These are phyloP conservation scores for Drosophila ogumai DNA, from an alignment of 1,140 invertebrate genomes.

Conservation along the genomic window DNA sequence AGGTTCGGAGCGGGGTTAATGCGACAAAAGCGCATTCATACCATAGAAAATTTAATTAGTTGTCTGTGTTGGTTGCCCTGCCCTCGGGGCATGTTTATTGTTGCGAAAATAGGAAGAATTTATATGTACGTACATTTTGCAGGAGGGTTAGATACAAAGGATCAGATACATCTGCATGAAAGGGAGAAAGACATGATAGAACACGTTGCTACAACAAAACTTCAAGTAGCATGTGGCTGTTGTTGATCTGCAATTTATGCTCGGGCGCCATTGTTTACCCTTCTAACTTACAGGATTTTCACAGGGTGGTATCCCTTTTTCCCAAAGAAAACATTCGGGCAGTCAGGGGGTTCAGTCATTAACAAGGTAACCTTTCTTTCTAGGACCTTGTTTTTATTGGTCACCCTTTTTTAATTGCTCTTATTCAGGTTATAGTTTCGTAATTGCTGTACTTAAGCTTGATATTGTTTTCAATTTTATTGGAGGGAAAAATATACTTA, in stretches of 20 bases:
- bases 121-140: neutral
- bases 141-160: constrained; percentile 1
- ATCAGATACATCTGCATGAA: constrained; percentile 34
- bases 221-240: constrained; percentile 21
- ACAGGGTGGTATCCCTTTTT: constrained; percentile 11
- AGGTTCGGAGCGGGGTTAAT: constrained; percentile 22
- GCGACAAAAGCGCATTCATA: constrained; percentile 71
- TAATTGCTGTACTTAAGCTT: neutral
- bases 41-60: constrained; percentile 75
- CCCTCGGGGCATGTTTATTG: constrained; percentile 46
- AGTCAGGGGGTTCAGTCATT: constrained; percentile 5
- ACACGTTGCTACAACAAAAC: constrained; percentile 35
- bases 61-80: constrained; percentile 44
- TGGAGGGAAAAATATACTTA: neutral
- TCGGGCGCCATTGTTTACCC: constrained; percentile 4
- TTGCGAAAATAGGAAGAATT: constrained; percentile 29
- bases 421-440: neutral
- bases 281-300: constrained; percentile 26
- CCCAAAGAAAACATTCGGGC: neutral
- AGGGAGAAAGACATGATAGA: constrained; percentile 21
- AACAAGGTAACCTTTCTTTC: constrained; percentile 17
- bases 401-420: constrained; percentile 24
- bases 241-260: constrained; percentile 26
- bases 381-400: neutral
- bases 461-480: neutral